These are phyloP conservation scores for Lordiphosa clarofinis DNA, from an alignment of 1,140 invertebrate genomes.

Conservation along the genomic window DNA sequence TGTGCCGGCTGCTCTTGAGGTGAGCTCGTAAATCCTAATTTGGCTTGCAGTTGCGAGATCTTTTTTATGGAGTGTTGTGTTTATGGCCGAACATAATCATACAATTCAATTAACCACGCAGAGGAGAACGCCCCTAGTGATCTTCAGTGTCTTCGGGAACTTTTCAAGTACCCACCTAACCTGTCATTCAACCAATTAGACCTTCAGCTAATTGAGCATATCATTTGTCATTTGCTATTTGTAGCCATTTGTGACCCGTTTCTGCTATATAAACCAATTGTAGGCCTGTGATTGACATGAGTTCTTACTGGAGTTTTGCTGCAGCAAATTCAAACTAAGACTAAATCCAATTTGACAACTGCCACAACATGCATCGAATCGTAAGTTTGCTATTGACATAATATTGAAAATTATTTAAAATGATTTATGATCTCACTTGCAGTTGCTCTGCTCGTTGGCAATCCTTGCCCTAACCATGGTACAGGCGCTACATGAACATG, in stretches of 20 bases:
- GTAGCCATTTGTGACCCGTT: slow-evolving; percentile 10
- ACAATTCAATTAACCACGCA: slow-evolving; percentile 1
- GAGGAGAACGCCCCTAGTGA: too few species aligned
- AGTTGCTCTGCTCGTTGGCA: slow-evolving; percentile 55
- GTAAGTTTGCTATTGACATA: slow-evolving; percentile 10
- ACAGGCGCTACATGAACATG: slow-evolving; percentile 10
- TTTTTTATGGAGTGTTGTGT: slow-evolving; percentile 14
- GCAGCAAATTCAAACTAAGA: slow-evolving; percentile 70
- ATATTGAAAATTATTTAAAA: not conserved
- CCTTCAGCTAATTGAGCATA: slow-evolving; percentile 29
- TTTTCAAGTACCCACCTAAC: not conserved
- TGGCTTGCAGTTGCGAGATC: not conserved
- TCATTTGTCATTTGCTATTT: slow-evolving; percentile 32
- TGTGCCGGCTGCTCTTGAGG: not conserved
- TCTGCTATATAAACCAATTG: slow-evolving; percentile 52
- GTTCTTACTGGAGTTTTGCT: slow-evolving; percentile 72
- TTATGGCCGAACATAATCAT: too few species aligned
- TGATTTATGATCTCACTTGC: not conserved
- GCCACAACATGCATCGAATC: slow-evolving; percentile 46
- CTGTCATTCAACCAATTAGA: slow-evolving; percentile 13
- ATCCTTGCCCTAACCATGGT: slow-evolving; percentile 23
- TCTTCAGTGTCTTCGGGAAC: too few species aligned
- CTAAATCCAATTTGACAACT: slow-evolving; percentile 52
- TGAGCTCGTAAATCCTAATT: slow-evolving; percentile 47
- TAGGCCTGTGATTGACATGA: slow-evolving; percentile 42